These are phyloP conservation scores for Cactoblastis cactorum DNA, from an alignment of 2,888 invertebrate genomes.

Conservation along the genomic window DNA sequence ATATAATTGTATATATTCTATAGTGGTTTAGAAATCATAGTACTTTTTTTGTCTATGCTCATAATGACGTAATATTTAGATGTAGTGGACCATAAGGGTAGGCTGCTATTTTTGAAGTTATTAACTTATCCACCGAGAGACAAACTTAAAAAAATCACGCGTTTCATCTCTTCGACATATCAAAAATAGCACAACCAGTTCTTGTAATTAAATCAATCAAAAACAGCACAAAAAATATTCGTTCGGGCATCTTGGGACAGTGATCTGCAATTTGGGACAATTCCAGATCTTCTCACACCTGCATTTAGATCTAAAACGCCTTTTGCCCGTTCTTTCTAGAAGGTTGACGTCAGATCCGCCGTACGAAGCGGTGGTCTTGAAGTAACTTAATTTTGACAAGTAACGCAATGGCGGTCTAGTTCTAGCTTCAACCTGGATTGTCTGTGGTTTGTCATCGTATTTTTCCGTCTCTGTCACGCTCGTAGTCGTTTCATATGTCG, in stretches of 20 bases:
- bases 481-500: slow-evolving; percentile 24
- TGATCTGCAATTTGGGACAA: slow-evolving; percentile 69
- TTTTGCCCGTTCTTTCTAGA: slow-evolving; percentile 42
- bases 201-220: slow-evolving; percentile 21
- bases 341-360: slow-evolving; percentile 41
- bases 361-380: slow-evolving; percentile 34
- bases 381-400: slow-evolving; percentile 55
- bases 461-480: slow-evolving; percentile 30
- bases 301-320: slow-evolving; percentile 60
- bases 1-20: too few relatives aligned
- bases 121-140: too few relatives aligned
- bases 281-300: slow-evolving; percentile 71
- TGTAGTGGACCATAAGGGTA: too few relatives aligned
- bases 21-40: too few relatives aligned
- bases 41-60: too few relatives aligned
- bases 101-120: too few relatives aligned
- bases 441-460: slow-evolving; percentile 27
- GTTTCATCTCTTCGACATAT: too few relatives aligned
- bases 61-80: too few relatives aligned
- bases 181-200: too few relatives aligned
- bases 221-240: slow-evolving; percentile 74
- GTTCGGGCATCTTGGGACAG: slow-evolving; percentile 66
- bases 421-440: slow-evolving; percentile 27
- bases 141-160: too few relatives aligned
- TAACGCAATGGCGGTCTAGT: slow-evolving; percentile 35